These are phyloP conservation scores for Morinoia aosen DNA, from an alignment of 2,888 invertebrate genomes.

Conservation along the genomic window DNA sequence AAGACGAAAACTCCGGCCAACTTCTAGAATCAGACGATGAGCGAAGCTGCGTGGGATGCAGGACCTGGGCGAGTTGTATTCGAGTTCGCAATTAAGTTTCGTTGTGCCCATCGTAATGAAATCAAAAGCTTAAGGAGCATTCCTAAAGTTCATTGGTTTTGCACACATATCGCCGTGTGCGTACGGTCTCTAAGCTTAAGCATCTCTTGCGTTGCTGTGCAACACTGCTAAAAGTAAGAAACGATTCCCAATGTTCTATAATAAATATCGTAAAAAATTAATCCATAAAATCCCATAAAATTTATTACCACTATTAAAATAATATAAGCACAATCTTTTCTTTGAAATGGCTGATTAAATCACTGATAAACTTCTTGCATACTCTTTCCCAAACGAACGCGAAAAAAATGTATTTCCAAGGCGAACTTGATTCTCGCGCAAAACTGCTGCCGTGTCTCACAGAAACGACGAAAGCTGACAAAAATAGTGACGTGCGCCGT, in stretches of 20 bases:
- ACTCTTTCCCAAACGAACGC: neutral
- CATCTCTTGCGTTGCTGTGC: too few species aligned
- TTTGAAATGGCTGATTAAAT: neutral
- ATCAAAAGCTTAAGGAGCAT: neutral
- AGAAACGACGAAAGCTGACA: neutral
- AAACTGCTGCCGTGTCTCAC: neutral
- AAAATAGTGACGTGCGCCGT: constrained; percentile 26
- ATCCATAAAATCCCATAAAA: too few species aligned
- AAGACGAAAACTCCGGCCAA: constrained; percentile 42
- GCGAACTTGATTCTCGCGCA: neutral
- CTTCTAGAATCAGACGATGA: constrained; percentile 46
- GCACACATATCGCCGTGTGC: too few species aligned
- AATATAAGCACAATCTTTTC: too few species aligned
- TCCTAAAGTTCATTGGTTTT: neutral
- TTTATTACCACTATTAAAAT: too few species aligned
- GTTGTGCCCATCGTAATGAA: neutral
- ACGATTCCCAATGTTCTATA: too few species aligned
- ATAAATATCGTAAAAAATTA: too few species aligned
- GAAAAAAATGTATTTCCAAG: neutral
- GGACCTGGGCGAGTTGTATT: neutral
- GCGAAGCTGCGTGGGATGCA: neutral
- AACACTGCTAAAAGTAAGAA: too few species aligned
- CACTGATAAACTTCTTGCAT: neutral
- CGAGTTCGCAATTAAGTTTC: neutral
- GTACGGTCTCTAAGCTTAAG: too few species aligned